Base-by-base conservation (phyloP, 1,140 invertebrate species). In the Myzus persicae region DNA sequence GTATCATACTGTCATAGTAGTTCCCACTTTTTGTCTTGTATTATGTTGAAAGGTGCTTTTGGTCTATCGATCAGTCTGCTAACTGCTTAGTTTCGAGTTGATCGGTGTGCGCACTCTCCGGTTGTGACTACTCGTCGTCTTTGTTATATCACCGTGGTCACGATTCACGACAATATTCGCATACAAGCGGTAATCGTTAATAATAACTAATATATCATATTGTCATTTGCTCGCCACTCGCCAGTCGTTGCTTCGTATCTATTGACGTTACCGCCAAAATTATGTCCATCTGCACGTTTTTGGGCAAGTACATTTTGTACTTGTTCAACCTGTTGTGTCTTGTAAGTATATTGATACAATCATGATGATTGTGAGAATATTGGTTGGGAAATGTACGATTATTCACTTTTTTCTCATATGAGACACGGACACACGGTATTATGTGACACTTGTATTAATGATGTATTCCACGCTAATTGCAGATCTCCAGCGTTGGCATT, bases 251-350 rank as follows among this genome's bases (percentile, higher is more conserved):
- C 0, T 84, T 4, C 26, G 40, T 85, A 5, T 40, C 93, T 38
- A 36, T 81, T 2, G 46, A 84, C 44, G 9, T 44, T 24, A 31
- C 59, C n/a, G 0, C 36, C 14, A 44, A 87, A 87, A 87, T n/a
- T 18, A 93, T 90, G 88, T 85, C 91, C 7, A 26, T 93, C 81
- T 93, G 76, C 24, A 40, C 42, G 46, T 93, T 93, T 93, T 84
- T 93, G 14, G 81, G 81, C 81, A 93, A 93, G 81, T 93, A 93
- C 93, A 93, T 93, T 59, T 88, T 93, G 54, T 93, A 91, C 48
- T 88, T 93, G 90, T 93, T 93, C 40, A 93, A 93, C 67, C 36
- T 93, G 11, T 24, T 93, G 40, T 92, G 76, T 67, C 91, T 91
- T 8, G 93, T 93, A 92, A 93, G 93, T 93, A 67, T 59, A 42